phyloP scores from a whole-genome alignment of 2,888 invertebrate genomes.

The Mechanitis messenoides region DNA sequence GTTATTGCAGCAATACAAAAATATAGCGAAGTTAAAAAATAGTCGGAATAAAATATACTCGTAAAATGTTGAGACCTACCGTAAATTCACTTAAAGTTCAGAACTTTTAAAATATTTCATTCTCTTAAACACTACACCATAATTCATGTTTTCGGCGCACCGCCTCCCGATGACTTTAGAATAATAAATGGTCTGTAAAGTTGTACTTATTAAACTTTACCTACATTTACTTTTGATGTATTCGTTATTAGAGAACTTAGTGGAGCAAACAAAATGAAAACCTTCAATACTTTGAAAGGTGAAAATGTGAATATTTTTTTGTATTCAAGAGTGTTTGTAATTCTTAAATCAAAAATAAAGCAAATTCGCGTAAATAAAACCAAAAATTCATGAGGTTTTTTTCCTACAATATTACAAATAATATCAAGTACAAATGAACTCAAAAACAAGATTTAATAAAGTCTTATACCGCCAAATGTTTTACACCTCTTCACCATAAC shows the following conservation, averaged over 20 bases:
- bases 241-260: background rate
- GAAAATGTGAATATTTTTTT: background rate
- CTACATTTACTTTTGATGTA: background rate
- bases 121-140: slow-evolving; percentile 46
- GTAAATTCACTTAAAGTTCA: slow-evolving; percentile 29
- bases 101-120: slow-evolving; percentile 41
- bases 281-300: background rate
- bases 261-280: background rate
- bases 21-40: background rate
- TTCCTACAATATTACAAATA: background rate
- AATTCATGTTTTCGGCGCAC: slow-evolving; percentile 48
- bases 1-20: background rate
- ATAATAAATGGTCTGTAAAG: slow-evolving; percentile 48
- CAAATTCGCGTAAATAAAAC: too few relatives aligned
- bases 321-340: too few relatives aligned
- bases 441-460: slow-evolving; percentile 6
- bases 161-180: slow-evolving; percentile 39
- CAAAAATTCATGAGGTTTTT: background rate
- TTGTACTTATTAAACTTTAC: slow-evolving; percentile 4
- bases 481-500: slow-evolving; percentile 6
- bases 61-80: slow-evolving; percentile 24
- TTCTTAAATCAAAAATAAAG: too few relatives aligned
- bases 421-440: background rate
- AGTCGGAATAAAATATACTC: slow-evolving; percentile 14
- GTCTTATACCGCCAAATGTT: slow-evolving; percentile 1